A percentile compares a stretch with the other conserved stretches of the same genome.
These are phyloP conservation scores for Microcebus lehilahytsara DNA, from an alignment of 2,113 vertebrate species.

Conservation along the genomic window DNA sequence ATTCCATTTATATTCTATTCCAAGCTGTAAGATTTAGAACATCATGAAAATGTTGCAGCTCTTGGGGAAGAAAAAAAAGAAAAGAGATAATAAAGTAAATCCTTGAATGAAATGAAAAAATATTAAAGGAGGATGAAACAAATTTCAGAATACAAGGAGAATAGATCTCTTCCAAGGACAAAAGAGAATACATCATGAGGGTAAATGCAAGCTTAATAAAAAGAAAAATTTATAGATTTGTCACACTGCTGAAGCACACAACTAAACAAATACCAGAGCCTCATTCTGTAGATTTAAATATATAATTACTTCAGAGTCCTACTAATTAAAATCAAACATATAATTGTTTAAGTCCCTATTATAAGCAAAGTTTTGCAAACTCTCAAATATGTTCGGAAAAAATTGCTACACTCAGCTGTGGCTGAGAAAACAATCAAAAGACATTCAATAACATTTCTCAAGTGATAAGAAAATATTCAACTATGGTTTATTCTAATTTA, in stretches of 20 bases:
- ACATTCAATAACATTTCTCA: slow-evolving; percentile 56
- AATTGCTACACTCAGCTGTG: slow-evolving; percentile 37
- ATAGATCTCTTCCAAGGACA: not conserved
- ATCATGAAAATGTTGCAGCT: slow-evolving; percentile 50
- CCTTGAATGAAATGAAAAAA: slow-evolving; percentile 45
- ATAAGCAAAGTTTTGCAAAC: slow-evolving; percentile 54
- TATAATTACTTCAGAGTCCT: slow-evolving; percentile 27
- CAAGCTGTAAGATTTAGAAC: slow-evolving; percentile 33
- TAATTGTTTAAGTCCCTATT: slow-evolving; percentile 39
- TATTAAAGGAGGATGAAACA: slow-evolving; percentile 50
- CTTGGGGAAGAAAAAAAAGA: slow-evolving; percentile 33
- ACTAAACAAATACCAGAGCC: slow-evolving; percentile 20
- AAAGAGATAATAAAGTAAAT: slow-evolving; percentile 60
- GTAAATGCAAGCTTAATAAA: slow-evolving; percentile 67
- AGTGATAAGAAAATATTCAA: slow-evolving; percentile 60
- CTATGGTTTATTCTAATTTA: slow-evolving; percentile 62
- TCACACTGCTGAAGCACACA: slow-evolving; percentile 19
- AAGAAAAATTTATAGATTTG: slow-evolving; percentile 55
- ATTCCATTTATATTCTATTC: slow-evolving; percentile 60
- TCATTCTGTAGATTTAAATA: slow-evolving; percentile 58
- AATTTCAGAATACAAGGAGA: slow-evolving; percentile 55
- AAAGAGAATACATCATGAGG: not conserved
- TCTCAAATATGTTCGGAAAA: slow-evolving; percentile 20
- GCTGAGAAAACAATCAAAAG: slow-evolving; percentile 51
- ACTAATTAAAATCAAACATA: slow-evolving; percentile 36